phyloP scores from a whole-genome alignment of 2,888 invertebrate species.

The Apomyelois bistriatella region DNA sequence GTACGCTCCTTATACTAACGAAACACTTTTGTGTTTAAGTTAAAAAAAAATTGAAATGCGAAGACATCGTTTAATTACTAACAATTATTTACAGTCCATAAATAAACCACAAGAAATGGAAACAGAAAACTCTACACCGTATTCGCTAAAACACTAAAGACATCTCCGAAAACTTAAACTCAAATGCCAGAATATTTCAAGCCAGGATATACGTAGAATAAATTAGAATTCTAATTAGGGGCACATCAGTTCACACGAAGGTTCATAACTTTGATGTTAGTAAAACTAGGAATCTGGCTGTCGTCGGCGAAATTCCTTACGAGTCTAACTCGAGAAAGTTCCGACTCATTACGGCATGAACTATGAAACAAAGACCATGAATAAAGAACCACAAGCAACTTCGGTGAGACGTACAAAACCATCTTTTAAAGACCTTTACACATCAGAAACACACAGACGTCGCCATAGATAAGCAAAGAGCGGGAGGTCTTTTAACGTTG shows the following conservation, averaged over 20 bases:
- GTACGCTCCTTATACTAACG: too few species aligned
- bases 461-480: slow-evolving; percentile 16
- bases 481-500: slow-evolving; percentile 25
- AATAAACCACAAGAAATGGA: too few species aligned
- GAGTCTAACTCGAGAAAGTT: slow-evolving; percentile 47
- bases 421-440: slow-evolving; percentile 25
- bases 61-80: too few species aligned
- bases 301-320: slow-evolving; percentile 15
- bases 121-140: too few species aligned
- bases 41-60: too few species aligned
- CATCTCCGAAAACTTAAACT: background rate
- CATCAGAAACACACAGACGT: background rate
- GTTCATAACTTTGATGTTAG: slow-evolving; percentile 47
- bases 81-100: too few species aligned
- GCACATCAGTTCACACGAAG: slow-evolving; percentile 16
- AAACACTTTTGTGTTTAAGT: too few species aligned
- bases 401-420: slow-evolving; percentile 35
- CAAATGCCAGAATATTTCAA: background rate
- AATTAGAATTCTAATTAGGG: slow-evolving; percentile 9
- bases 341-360: slow-evolving; percentile 48
- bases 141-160: too few species aligned
- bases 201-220: background rate
- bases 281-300: slow-evolving; percentile 21
- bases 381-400: slow-evolving; percentile 47
- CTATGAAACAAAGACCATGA: slow-evolving; percentile 50